Base-by-base conservation (phyloP, 1,140 invertebrate genomes). In the Lucilia cuprina region DNA sequence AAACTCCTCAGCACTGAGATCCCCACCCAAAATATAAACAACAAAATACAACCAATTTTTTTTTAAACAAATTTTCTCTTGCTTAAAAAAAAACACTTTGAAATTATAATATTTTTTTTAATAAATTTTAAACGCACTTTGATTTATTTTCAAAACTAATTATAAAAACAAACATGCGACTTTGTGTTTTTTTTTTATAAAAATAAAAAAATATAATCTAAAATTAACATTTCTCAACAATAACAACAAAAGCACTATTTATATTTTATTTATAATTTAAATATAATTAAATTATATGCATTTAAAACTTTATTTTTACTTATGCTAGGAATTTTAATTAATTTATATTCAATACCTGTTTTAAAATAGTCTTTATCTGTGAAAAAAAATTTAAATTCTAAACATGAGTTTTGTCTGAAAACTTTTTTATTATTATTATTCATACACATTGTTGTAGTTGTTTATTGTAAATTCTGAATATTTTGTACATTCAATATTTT, bases 101-200 rank as follows among this genome's bases (percentile, higher is more conserved):
- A 55, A 55, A 55, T 55, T 55, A n/a, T 55, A 55, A 55, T 13
- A 55, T 55, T 55, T 55, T 55, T 55, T 30, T 30, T 30, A 30
- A 30, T 30, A 30, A 30, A 30, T 2, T 30, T 30, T 30, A 30
- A 30, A 30, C 25, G 3, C 25, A 30, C 25, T 2, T 30, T 14
- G 50, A 55, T 55, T 12, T 13, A 17, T 55, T 55, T 13, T 55
- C 12, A 55, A 55, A 5, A 19, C 75, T 41, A 78, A 78, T 78
- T 78, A 78, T 78, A 78, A 78, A 78, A 78, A 78, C 75, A 78
- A 78, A 78, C 75, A 78, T 35, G 75, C 34, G 75, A 78, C n/a
- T 78, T 70, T 70, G 2, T 14, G 7, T 60, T 17, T 41, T 41
- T 41, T 41, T 17, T 55, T 55, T 55, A 55, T 1, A 55, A 14